Conservation (phyloP, 2,797 vertebrate genomes). For the Meda fulgida region DNA sequence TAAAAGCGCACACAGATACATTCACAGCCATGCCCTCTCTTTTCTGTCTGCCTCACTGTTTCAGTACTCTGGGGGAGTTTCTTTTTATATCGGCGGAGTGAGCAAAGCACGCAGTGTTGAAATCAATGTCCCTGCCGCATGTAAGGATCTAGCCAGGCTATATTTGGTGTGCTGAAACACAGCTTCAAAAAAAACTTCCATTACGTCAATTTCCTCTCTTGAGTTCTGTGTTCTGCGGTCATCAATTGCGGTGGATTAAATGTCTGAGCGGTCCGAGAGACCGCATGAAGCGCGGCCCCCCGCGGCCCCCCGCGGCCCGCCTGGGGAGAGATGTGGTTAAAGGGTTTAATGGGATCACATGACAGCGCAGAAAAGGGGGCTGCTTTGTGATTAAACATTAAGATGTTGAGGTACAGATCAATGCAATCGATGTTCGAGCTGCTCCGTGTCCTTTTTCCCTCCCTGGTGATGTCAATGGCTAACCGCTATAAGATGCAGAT, state of each 20-base stretch:
- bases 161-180: slow-evolving; percentile 37
- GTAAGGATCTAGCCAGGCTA: slow-evolving; percentile 32
- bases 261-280: slow-evolving; percentile 39
- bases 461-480: not conserved
- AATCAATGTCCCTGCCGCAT: slow-evolving; percentile 36
- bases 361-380: slow-evolving; percentile 2
- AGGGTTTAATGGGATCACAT: slow-evolving; percentile 45
- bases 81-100: slow-evolving; percentile 32
- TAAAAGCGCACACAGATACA: not conserved
- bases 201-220: slow-evolving; percentile 46
- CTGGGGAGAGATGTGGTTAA: slow-evolving; percentile 39
- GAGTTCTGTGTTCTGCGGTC: slow-evolving; percentile 34
- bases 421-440: slow-evolving; percentile 38
- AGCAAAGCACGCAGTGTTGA: slow-evolving; percentile 16
- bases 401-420: slow-evolving; percentile 51
- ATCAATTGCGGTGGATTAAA: slow-evolving; percentile 37
- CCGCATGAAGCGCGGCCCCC: slow-evolving; percentile 42
- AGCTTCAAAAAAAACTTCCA: not conserved
- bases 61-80: slow-evolving; percentile 6
- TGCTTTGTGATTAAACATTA: slow-evolving; percentile 50
- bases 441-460: not conserved
- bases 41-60: slow-evolving; percentile 39
- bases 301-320: slow-evolving; percentile 22
- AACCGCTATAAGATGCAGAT: slow-evolving; percentile 10
- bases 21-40: slow-evolving; percentile 18